Evolutionary conservation across 2,888 invertebrate species (phyloP).

Genomic region (Eulithis testata): DNA sequence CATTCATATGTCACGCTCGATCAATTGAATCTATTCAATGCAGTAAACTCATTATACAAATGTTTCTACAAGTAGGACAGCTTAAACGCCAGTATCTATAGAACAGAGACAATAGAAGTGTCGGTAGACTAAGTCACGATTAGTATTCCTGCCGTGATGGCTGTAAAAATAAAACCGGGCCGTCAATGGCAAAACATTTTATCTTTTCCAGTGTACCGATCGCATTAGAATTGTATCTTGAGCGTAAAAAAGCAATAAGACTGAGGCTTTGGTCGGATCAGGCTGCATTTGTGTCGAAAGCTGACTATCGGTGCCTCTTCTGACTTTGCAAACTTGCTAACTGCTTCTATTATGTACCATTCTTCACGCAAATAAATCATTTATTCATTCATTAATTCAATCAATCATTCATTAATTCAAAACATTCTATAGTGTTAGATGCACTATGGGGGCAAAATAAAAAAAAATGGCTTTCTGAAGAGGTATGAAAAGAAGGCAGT

Average conservation of each 20-base stretch:
- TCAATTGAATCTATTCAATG: constrained; percentile 55
- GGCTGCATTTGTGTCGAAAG: constrained; percentile 16
- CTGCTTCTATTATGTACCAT: no score
- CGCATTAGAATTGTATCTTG: constrained; percentile 63
- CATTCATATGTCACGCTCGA: constrained; percentile 74
- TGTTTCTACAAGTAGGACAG: constrained; percentile 20
- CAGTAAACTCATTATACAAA: constrained; percentile 40
- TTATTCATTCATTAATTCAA: no score
- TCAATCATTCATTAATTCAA: no score
- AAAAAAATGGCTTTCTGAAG: no score
- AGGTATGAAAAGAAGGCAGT: no score
- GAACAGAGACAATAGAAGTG: constrained; percentile 50
- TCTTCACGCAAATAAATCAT: no score
- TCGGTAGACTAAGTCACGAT: constrained; percentile 50
- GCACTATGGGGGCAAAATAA: no score
- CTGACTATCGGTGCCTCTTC: constrained; percentile 2
- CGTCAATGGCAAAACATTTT: constrained; percentile 61
- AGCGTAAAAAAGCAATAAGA: constrained; percentile 66
- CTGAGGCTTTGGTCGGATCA: constrained; percentile 54
- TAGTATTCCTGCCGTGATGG: constrained; percentile 56
- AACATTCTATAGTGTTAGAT: no score
- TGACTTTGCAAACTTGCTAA: no score
- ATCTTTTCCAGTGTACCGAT: constrained; percentile 58
- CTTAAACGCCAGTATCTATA: constrained; percentile 44
- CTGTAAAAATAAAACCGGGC: constrained; percentile 53